A percentile compares a stretch with the other conserved stretches of the same genome.
Evolutionary conservation across 2,113 vertebrate genomes (phyloP).

Genomic region (Meles meles): DNA sequence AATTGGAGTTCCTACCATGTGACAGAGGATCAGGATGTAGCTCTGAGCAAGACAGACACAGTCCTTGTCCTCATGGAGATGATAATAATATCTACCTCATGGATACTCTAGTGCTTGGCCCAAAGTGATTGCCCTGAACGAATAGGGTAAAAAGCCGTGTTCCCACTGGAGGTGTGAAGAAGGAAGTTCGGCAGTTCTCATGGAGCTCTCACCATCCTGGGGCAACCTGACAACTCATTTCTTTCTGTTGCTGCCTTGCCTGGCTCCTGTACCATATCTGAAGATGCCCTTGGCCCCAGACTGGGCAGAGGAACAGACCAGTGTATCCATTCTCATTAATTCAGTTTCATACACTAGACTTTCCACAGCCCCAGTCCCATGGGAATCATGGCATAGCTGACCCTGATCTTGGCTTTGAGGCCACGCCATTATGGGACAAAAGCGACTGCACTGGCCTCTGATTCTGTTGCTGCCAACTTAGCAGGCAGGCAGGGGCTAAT

Average conservation of each 20-base stretch:
- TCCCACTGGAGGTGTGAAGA: background rate
- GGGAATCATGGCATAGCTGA: background rate
- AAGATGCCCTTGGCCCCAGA: background rate
- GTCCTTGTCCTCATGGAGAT: background rate
- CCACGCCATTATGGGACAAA: background rate
- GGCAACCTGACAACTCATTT: background rate
- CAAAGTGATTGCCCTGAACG: background rate
- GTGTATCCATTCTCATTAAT: background rate
- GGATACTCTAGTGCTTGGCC: background rate
- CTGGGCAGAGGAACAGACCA: background rate
- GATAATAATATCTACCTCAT: background rate
- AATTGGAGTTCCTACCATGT: background rate
- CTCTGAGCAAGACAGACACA: background rate
- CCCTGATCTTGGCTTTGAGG: background rate
- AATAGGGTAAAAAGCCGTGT: background rate
- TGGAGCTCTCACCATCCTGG: background rate
- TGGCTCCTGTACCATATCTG: background rate
- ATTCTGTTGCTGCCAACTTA: background rate
- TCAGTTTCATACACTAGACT: slow-evolving; percentile 3
- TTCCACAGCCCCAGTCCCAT: background rate
- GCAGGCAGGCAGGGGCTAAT: background rate
- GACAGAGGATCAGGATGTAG: background rate
- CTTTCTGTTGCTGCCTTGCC: background rate
- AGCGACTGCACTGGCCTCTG: background rate
- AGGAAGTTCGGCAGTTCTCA: background rate